Conservation (phyloP, 1,140 invertebrate species). For the Zelostemma sp. region DNA sequence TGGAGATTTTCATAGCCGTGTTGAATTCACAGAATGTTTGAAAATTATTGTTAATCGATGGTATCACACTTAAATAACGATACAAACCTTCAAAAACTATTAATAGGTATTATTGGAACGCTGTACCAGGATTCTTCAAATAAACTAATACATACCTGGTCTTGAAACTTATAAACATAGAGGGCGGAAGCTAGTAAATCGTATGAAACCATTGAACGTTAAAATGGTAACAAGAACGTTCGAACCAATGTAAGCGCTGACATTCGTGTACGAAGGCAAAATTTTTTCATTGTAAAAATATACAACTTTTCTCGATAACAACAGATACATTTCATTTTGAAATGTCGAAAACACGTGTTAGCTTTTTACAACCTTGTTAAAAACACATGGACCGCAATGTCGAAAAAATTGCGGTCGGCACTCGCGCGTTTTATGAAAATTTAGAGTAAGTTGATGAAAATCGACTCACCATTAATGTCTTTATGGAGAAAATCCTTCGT, state of each 20-base stretch:
- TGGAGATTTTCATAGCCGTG: background rate
- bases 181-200: slow-evolving; percentile 37
- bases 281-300: slow-evolving; percentile 1
- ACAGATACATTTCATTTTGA: background rate
- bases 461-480: too few species aligned
- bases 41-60: slow-evolving; percentile 5
- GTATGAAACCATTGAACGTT: slow-evolving; percentile 23
- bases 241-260: background rate
- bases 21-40: background rate
- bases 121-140: slow-evolving; percentile 30
- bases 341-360: background rate
- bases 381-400: too few species aligned
- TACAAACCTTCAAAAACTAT: slow-evolving; percentile 25
- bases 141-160: slow-evolving; percentile 43
- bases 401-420: too few species aligned
- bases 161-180: slow-evolving; percentile 35
- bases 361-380: background rate
- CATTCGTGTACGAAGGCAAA: too few species aligned
- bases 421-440: too few species aligned
- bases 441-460: too few species aligned
- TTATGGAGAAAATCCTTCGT: too few species aligned
- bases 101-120: slow-evolving; percentile 31
- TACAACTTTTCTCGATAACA: background rate
- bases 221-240: slow-evolving; percentile 16
- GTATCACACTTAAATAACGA: slow-evolving; percentile 16